Evolutionary conservation across 2,888 invertebrate species (phyloP), one percentile per base, ranked within the genome.

Genomic region (Drosophila monieri): DNA sequence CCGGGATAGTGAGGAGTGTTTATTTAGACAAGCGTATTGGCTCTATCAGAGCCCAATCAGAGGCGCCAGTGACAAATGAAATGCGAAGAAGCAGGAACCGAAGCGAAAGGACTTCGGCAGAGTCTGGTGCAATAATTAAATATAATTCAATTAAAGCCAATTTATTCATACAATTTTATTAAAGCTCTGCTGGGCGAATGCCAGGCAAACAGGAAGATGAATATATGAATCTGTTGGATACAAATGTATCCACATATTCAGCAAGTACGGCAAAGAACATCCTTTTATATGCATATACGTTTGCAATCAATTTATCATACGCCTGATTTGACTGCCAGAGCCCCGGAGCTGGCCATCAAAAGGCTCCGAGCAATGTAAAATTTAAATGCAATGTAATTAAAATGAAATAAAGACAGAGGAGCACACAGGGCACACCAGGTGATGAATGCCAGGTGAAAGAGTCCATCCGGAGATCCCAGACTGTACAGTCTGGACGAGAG

Each of bases 231-330:
- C 10, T 15, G 23, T 12, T 15, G 18, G 18, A 41, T 46, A 1
- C 18, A 18, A 32, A 43, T 35, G 39, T 41, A n/a, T 54, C 25
- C 37, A 21, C 30, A 25, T 53, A 43, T 39, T 39, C 32, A 15
- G 61, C 14, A 30, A 12, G 12, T n/a, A 12, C n/a, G n/a, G 35
- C n/a, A 25, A 14, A 58, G 48, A 18, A 46, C 46, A 51, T 51
- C 37, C 37, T 25, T 46, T 35, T 35, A 27, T 47, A 14, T 9
- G 35, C 73, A 64, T 79, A 48, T 73, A 53, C 62, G 27, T 74
- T 84, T 60, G 72, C 74, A 84, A 81, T 81, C 85, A 80, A 77
- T 84, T 80, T 80, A 72, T 80, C 75, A 76, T 80, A 68, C 68
- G 85, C 64, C 60, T 76, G 81, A 80, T 78, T 84, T 84, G 70